Base-by-base conservation (phyloP, 2,797 vertebrate genomes). In the Lateolabrax maculatus region DNA sequence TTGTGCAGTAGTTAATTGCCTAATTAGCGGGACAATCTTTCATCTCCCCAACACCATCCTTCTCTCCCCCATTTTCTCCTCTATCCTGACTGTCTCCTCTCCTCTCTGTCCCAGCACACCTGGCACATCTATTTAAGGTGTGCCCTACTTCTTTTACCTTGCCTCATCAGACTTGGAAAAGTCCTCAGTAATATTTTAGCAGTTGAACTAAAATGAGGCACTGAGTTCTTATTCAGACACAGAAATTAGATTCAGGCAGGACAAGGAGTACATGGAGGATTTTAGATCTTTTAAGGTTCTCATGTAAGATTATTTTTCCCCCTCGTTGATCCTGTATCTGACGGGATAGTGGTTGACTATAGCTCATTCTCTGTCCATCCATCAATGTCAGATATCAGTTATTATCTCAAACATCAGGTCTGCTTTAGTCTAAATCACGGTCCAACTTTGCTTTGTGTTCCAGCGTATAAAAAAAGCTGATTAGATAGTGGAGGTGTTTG, bases 101-200 rank as follows among this genome's bases (percentile, higher is more conserved):
- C 37, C 15, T 5, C 56, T 83, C 23, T 4, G 8, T 70, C 63
- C 52, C 79, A 34, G 52, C 85, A 89, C 88, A 94, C 91, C 93
- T 94, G 83, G 80, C 57, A 16, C 70, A 72, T 91, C 93, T 95
- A 95, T 95, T 95, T 95, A 89, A 94, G 90, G 91, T 92, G 84
- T 79, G 92, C 39, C 92, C 94, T 92, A 94, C 84, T 94, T 95
- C 72, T 81, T 85, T 69, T 77, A 8, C 34, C 48, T 31, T 51
- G 21, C 23, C 65, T 80, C 57, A 31, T 77, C 65, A 71, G n/a
- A 70, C 77, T 27, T 10, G 3, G 9, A 71, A 71, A 87, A 44
- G 27, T 69, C 71, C 71, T 60, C 61, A 46, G 55, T 71, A 58
- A 74, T 53, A 49, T 65, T 81, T 58, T 19, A 84, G 29, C 72